Conservation (phyloP, 2,113 vertebrate species). For the Sylvilagus bachmani region DNA sequence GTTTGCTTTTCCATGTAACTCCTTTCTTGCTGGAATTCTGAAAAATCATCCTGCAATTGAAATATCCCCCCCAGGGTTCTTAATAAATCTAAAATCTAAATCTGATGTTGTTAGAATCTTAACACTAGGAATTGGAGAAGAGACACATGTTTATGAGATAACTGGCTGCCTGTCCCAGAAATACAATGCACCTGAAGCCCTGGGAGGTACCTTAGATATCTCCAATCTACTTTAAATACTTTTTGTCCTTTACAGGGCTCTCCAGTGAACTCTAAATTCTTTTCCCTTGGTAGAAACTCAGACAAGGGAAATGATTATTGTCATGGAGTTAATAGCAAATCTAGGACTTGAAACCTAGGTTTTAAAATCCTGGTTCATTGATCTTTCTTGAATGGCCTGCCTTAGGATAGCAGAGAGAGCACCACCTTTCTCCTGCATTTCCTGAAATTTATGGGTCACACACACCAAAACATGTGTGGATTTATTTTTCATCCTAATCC, state of each 20-base stretch:
- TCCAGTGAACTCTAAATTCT: background rate
- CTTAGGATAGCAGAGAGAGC: background rate
- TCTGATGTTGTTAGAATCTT: conserved; percentile 29
- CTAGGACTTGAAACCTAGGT: conserved; percentile 15
- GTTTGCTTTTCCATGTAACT: fast-evolving
- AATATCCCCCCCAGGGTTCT: conserved; percentile 48
- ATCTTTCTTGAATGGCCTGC: background rate
- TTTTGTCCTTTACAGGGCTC: background rate
- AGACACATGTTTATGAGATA: background rate
- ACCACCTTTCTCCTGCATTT: background rate
- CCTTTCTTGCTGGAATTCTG: background rate
- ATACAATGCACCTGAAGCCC: background rate
- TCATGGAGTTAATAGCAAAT: background rate
- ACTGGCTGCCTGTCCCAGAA: background rate
- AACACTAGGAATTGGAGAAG: background rate
- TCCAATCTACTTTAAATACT: background rate
- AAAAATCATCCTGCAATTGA: conserved; percentile 59
- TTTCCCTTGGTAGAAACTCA: conserved; percentile 36
- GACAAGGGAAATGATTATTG: background rate
- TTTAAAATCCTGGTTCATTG: background rate
- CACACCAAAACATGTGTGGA: background rate
- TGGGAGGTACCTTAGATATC: background rate
- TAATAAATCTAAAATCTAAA: conserved; percentile 42
- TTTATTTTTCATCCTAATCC: conserved; percentile 41
- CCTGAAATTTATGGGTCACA: background rate